Evolutionary conservation across 1,140 invertebrate species (phyloP), one percentile per base, ranked within the genome.

Genomic region (Drosophila ercepeae): DNA sequence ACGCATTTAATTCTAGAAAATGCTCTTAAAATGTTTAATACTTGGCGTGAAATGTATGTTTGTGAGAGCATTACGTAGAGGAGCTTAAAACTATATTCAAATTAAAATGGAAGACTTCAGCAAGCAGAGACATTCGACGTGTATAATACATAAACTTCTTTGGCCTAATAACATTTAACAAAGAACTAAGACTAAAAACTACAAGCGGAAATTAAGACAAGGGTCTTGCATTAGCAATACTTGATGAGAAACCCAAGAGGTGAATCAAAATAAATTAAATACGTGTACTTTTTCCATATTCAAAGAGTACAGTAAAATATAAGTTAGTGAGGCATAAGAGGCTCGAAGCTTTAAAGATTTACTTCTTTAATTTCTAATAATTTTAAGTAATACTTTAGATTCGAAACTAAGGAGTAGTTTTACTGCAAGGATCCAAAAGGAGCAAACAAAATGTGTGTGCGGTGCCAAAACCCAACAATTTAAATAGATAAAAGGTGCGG

Each of bases 11-110:
- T 68, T 53, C 13, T 29, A 5, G 46, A 16, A 49, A n/a, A n/a
- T n/a, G n/a, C n/a, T n/a, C n/a, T n/a, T 49, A 29, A 23, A 29
- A n/a, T n/a, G n/a, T 67, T 23, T 57, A 69, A 69, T 69, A 69
- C 65, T 69, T 68, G 34, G 32, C 25, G 25, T 58, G 64, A 44
- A n/a, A n/a, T n/a, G n/a, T n/a, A n/a, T n/a, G n/a, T 19, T 19
- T 69, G 44, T 45, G 25, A 14, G n/a, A n/a, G 46, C 29, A 34
- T 67, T 67, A 53, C 64, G 67, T 21, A 51, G 8, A 61, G 54
- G 7, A 54, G 25, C 58, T 54, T 44, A 61, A 16, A 53, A 27
- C 19, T 53, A 67, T 3, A 27, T 34, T 25, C 39, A 25, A 21
- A 51, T 23, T 19, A 16, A 50, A 29, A 50, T 50, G 41, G 39